These are phyloP conservation scores for Nautilus pompilius DNA, from an alignment of 1,140 invertebrate genomes.

Conservation along the genomic window DNA sequence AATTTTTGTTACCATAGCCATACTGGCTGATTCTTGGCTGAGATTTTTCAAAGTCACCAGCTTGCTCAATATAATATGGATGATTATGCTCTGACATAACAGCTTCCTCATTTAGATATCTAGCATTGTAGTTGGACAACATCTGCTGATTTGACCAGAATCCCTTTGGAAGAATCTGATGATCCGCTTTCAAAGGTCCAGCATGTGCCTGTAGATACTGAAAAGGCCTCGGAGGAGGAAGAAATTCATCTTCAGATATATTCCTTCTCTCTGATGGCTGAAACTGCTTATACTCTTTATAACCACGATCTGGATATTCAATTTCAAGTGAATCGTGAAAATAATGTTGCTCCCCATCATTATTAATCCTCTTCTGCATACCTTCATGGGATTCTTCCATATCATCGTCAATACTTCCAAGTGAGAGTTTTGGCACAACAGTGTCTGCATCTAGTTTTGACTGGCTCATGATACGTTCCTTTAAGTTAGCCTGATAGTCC, in stretches of 20 bases:
- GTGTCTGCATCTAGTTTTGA: background rate
- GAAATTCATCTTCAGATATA: background rate
- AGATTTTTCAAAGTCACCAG: background rate
- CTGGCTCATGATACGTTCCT: background rate
- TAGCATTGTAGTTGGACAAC: background rate
- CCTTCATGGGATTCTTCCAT: background rate
- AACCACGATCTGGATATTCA: background rate
- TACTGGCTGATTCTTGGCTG: background rate
- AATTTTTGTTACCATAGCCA: background rate
- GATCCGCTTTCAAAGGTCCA: background rate
- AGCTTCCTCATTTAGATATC: background rate
- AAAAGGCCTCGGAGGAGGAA: background rate
- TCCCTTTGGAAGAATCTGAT: background rate
- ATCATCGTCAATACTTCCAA: background rate
- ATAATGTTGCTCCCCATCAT: background rate
- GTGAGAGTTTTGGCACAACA: background rate
- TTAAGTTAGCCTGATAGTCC: background rate
- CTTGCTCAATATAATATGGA: background rate
- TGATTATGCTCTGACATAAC: background rate
- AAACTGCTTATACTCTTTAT: background rate
- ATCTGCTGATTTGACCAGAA: background rate
- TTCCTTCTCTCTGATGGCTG: background rate
- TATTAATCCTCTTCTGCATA: background rate
- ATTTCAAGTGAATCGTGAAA: background rate
- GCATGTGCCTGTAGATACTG: background rate